Base-by-base conservation (phyloP, 2,113 vertebrate genomes). In the Oxygymnocypris stewartii region DNA sequence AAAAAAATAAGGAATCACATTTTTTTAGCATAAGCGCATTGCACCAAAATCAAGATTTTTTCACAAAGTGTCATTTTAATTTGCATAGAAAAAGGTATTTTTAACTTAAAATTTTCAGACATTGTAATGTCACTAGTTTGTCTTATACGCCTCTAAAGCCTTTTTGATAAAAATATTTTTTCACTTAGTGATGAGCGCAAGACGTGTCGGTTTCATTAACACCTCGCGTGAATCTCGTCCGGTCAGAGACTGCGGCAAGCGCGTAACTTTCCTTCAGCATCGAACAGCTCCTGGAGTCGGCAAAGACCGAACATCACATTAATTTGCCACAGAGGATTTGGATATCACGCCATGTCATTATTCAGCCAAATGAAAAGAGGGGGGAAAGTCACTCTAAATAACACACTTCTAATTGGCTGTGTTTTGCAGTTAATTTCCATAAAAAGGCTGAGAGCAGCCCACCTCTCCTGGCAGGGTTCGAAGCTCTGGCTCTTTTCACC, bases 351-450 rank as follows among this genome's bases (percentile, higher is more conserved):
- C 79, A 86, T 69, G 91, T 92, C 92, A 92, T 94, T 92, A 93
- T 93, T 93, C 89, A 59, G 89, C 92, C 87, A 90, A 90, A 92
- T 92, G 91, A 92, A 89, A 91, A 90, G 91, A 79, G 79, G 67
- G 47, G 83, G 51, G 83, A 84, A 88, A 93, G 91, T 91, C 88
- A 76, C 90, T 93, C 92, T 94, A 94, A 95, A 94, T 94, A 94
- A 95, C 89, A 79, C 92, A 90, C 91, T 91, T 93, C 93, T 95
- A 95, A 95, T 94, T 95, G 94, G 94, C 92, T 87, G 54, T 93
- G 92, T 94, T 95, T 94, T 94, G 90, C 90, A 90, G 92, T 94
- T 94, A 90, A 95, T 95, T 95, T 95, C 93, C 93, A 94, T 95
- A 94, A 95, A 94, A 91, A 93, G 90, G 89, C 92, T 90, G 75